Conservation (phyloP, 2,113 vertebrate species). For the Puntigrus tetrazona region DNA sequence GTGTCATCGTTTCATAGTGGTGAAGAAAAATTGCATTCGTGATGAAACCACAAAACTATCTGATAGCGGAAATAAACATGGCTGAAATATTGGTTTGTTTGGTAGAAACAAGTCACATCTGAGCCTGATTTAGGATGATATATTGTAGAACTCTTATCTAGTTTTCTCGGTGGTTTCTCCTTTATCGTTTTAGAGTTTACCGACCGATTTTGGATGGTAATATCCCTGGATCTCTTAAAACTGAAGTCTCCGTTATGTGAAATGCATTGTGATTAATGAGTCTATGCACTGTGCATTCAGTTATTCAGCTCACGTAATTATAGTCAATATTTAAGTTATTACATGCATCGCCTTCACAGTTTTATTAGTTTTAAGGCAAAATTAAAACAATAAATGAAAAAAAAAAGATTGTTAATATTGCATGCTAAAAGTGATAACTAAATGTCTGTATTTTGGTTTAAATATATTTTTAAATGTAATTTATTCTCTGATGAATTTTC, state of each 20-base stretch:
- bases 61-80: not conserved
- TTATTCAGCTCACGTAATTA: not conserved
- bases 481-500: no score
- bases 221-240: not conserved
- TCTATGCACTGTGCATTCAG: not conserved
- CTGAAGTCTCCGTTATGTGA: not conserved
- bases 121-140: not conserved
- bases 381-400: not conserved
- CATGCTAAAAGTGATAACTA: not conserved
- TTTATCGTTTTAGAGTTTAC: not conserved
- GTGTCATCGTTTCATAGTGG: constrained; percentile 14
- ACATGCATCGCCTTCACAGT: not conserved
- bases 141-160: not conserved
- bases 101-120: not conserved
- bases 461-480: no score
- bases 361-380: not conserved
- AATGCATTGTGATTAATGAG: not conserved
- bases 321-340: not conserved
- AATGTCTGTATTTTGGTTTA: no score
- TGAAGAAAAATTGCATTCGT: constrained; percentile 31
- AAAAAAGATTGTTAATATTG: not conserved
- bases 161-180: not conserved
- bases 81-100: not conserved
- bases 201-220: not conserved
- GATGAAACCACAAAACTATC: constrained; percentile 8